These are phyloP conservation scores for Pimpla rufipes DNA, from an alignment of 2,888 invertebrate genomes.

Conservation along the genomic window DNA sequence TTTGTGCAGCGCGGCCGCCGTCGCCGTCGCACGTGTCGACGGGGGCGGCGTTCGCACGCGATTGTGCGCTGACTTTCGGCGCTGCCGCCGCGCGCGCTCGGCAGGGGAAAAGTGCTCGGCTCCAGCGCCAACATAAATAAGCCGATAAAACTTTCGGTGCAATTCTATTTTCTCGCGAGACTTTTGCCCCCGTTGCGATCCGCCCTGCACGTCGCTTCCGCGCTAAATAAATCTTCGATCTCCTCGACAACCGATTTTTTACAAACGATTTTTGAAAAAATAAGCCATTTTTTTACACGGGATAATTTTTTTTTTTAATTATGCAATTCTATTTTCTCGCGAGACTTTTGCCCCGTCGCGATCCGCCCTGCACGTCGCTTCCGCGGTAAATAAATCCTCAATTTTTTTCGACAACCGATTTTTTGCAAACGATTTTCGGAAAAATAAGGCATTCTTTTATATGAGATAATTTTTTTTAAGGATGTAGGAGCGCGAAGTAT, in stretches of 20 bases:
- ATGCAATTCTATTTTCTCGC: slow-evolving; percentile 26
- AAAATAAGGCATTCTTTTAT: too few species aligned
- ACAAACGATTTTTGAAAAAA: too few species aligned
- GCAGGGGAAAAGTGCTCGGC: neutral
- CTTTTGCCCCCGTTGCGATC: neutral
- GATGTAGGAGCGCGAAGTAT: too few species aligned
- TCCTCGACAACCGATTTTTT: neutral
- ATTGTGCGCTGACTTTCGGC: slow-evolving; percentile 36
- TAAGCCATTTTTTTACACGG: too few species aligned
- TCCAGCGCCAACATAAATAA: slow-evolving; percentile 30
- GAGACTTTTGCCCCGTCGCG: neutral
- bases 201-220: neutral
- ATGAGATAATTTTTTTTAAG: too few species aligned
- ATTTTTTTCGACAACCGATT: neutral
- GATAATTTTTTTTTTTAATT: too few species aligned
- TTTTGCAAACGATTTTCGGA: too few species aligned
- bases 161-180: slow-evolving; percentile 22
- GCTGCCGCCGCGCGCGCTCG: neutral
- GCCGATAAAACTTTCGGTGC: slow-evolving; percentile 38
- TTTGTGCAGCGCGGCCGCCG: slow-evolving; percentile 30
- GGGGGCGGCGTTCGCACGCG: slow-evolving; percentile 49
- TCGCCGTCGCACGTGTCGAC: slow-evolving; percentile 44
- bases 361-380: neutral
- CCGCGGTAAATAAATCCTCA: neutral
- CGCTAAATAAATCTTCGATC: neutral